Evolutionary conservation across 2,113 vertebrate species (phyloP), one percentile per base, ranked within the genome.

Genomic region (Scatophagus argus): DNA sequence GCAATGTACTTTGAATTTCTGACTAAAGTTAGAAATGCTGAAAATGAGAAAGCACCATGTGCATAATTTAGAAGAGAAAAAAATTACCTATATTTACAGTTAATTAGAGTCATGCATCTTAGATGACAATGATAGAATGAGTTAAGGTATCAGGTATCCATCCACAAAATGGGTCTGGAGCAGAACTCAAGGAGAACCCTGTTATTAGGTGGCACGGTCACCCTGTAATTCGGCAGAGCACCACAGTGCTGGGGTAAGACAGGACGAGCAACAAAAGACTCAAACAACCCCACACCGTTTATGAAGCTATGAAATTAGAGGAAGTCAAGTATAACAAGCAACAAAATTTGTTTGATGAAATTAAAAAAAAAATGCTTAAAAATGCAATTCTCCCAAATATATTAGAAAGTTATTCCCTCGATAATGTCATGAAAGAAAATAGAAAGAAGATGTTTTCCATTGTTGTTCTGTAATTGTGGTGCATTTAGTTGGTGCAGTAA

Each of bases 21-120:
- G 39, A 60, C 88, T 85, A 75, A 83, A 91, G 87, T 94, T 21
- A n/a, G n/a, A n/a, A n/a, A n/a, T n/a, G n/a, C n/a, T n/a, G n/a
- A n/a, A 82, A 87, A 91, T 88, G 77, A 91, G 79, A 89, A 81
- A 86, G 82, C 79, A 74, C 85, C 79, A 78, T 86, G 93, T 82
- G 82, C 71, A 77, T 89, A 90, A 93, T 88, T 94, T 93, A 64
- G 90, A 88, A 86, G 91, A 85, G 78, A 38, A 43, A 83, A 55
- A 81, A 51, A 92, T 84, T 81, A 93, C 78, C 83, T 86, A 76
- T 84, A 84, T 90, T 89, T 94, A 93, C 85, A 90, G 88, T 86
- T 93, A 91, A 92, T 76, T 72, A 93, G 77, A 93, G 89, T 83
- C 78, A 82, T 78, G 71, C 66, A 43, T 89, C 70, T 85, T 76